Evolutionary conservation across 2,113 vertebrate species (phyloP).

Genomic region (Clarias batrachus): DNA sequence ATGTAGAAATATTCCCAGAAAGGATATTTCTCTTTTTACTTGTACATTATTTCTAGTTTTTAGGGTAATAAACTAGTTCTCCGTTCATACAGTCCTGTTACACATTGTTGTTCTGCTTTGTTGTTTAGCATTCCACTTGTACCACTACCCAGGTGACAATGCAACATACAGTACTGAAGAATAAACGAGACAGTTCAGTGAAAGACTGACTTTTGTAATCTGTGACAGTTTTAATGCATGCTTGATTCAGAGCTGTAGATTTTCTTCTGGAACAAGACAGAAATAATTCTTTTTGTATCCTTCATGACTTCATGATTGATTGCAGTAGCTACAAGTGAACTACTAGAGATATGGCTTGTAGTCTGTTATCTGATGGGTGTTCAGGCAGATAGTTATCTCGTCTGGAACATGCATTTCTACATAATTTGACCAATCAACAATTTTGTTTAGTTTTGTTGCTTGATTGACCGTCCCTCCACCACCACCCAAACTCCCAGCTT

Average conservation of each 20-base stretch:
- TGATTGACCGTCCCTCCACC: background rate
- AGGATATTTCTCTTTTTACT: background rate
- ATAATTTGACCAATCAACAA: conserved; percentile 5
- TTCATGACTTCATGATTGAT: conserved; percentile 29
- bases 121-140: conserved; percentile 17
- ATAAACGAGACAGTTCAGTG: conserved; percentile 1
- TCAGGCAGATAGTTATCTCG: conserved; percentile 4
- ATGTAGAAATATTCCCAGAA: background rate
- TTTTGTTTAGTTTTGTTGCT: background rate
- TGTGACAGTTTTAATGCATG: conserved; percentile 23
- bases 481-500: background rate
- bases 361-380: conserved; percentile 25
- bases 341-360: conserved; percentile 5
- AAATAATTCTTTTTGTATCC: conserved; percentile 22
- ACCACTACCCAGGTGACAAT: conserved; percentile 29
- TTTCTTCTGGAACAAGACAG: conserved; percentile 23
- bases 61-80: background rate
- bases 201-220: conserved; percentile 9
- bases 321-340: conserved; percentile 21
- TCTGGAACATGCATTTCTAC: conserved; percentile 2
- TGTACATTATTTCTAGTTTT: background rate
- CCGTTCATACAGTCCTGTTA: background rate
- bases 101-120: background rate
- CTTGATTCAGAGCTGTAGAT: conserved; percentile 18
- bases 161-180: conserved; percentile 14